phyloP scores from a whole-genome alignment of 2,797 vertebrate genomes.

The Sebastes nivosus region DNA sequence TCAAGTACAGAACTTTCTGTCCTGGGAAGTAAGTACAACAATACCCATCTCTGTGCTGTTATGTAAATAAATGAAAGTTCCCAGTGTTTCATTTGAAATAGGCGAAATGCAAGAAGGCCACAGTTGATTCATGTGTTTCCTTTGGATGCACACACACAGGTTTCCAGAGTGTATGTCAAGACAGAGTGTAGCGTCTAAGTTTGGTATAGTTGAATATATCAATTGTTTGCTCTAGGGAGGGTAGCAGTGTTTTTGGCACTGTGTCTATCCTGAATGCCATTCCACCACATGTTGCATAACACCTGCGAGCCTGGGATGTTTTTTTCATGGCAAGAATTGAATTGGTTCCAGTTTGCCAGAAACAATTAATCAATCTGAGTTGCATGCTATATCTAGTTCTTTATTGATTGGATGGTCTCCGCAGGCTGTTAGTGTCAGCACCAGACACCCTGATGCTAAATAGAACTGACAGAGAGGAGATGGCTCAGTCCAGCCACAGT shows the following conservation, averaged over 20 bases:
- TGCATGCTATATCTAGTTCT: slow-evolving; percentile 48
- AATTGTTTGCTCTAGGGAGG: neutral
- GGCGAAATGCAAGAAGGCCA: neutral
- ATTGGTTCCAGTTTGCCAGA: slow-evolving; percentile 50
- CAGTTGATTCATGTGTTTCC: slow-evolving; percentile 15
- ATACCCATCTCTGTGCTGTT: neutral
- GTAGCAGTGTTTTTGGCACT: neutral
- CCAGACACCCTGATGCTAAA: slow-evolving; percentile 47
- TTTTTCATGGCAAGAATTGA: slow-evolving; percentile 19
- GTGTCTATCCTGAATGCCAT: neutral
- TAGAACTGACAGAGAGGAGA: slow-evolving; percentile 46
- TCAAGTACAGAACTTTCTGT: neutral
- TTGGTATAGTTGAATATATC: neutral
- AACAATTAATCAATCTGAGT: slow-evolving; percentile 44
- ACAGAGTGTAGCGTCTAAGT: neutral
- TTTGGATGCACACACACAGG: neutral
- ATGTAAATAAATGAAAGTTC: neutral
- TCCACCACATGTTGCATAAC: neutral
- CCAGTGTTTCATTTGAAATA: neutral
- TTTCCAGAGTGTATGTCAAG: neutral
- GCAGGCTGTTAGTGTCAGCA: slow-evolving; percentile 41
- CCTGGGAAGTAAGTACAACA: neutral
- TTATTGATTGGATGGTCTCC: slow-evolving; percentile 52
- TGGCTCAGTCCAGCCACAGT: slow-evolving; percentile 22
- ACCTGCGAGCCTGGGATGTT: neutral